Base-by-base conservation (phyloP, 2,888 invertebrate species). In the Scaptomyza tumidula region DNA sequence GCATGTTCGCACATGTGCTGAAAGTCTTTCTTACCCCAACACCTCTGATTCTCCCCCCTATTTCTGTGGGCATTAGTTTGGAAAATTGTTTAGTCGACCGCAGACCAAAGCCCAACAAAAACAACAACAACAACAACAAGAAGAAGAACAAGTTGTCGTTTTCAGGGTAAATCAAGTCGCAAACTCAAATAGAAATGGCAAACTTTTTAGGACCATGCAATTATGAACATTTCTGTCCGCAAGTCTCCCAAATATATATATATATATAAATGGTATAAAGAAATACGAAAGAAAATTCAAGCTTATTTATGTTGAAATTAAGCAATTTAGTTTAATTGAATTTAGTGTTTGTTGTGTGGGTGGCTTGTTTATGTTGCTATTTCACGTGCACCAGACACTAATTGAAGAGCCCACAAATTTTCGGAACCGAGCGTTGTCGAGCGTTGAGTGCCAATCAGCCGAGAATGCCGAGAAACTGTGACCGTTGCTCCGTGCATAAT, bases 11-110 rank as follows among this genome's bases (percentile, higher is more conserved):
- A 65, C 66, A 57, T 85, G 70, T 65, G 56, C 50, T 50, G 44
- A 50, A 52, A 24, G 50, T 3, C 19, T 24, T 7, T 5, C 33
- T 33, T 10, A 10, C 13, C 0, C 49, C 14, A 41, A 41, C 41
- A 41, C 41, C 52, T 45, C 33, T 24, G 43, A 11, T 11, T 11
- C n/a, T 7, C n/a, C 7, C 9, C 7, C 35, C 52, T 11, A 11
- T 52, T 27, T 39, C 10, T 7, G 52, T 44, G 54, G 55, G 74
- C 56, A 88, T 86, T 78, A 88, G 83, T 88, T 83, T 74, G 83
- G 88, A 88, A 83, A 83, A 83, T 83, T 83, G 83, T 83, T 88
- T 73, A 72, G 86, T 55, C 75, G 74, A 79, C 88, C 88, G 71
- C 86, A 88, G 71, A 67, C 65, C 71, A 62, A 52, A 64, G 50